Evolutionary conservation across 2,113 vertebrate genomes (phyloP).

Genomic region (Bujurquina vittata): DNA sequence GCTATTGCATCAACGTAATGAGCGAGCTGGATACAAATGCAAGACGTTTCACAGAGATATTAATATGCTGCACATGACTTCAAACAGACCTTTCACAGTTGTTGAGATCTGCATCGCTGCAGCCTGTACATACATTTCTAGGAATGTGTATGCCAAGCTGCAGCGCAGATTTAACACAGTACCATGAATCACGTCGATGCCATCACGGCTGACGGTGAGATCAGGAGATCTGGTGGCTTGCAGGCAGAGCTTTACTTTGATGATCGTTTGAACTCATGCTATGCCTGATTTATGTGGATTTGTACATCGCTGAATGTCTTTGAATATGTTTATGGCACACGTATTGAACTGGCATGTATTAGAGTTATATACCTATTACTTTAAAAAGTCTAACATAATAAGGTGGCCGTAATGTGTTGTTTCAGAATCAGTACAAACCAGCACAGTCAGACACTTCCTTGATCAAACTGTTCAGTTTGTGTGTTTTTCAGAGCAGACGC

Average conservation of each 20-base stretch:
- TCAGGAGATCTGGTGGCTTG: neutral
- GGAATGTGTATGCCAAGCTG: no score
- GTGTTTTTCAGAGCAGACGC: neutral
- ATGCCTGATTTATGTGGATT: neutral
- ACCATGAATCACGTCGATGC: neutral
- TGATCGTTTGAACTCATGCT: neutral
- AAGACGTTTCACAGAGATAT: no score
- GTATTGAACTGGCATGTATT: no score
- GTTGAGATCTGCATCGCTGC: no score
- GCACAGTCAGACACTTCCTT: neutral
- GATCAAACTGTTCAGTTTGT: neutral
- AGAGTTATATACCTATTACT: neutral
- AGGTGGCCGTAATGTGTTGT: neutral
- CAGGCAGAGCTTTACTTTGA: neutral
- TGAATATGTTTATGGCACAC: neutral
- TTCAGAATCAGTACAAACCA: neutral
- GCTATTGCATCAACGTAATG: no score
- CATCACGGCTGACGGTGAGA: neutral
- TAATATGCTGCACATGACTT: no score
- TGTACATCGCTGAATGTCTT: neutral
- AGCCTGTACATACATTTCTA: no score
- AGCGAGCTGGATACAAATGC: no score
- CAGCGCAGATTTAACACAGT: no score
- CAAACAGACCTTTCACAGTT: no score
- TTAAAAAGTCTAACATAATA: neutral